Evolutionary conservation across 2,797 vertebrate genomes (phyloP), one percentile per base, ranked within the genome.

Genomic region (Apogon hyalosoma): DNA sequence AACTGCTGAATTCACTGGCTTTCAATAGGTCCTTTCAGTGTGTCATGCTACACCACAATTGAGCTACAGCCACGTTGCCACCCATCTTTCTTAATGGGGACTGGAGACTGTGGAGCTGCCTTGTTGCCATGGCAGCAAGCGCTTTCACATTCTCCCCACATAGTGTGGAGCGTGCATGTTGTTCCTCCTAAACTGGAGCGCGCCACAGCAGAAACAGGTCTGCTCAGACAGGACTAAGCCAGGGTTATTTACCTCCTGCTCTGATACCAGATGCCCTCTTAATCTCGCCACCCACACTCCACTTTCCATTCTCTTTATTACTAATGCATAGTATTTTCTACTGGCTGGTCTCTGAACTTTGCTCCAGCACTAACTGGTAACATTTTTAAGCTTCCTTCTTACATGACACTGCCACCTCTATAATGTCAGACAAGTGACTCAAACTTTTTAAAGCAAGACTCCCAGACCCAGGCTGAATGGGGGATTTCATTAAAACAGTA

Each of bases 61-160:
- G 85, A 88, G 80, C 84, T 65, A 64, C 76, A 81, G 82, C 78
- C 86, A 85, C 85, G 82, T 87, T 88, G 71, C 87, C 86, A 85
- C 85, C 88, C 87, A 88, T 90, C 87, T 90, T 90, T 91, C 88
- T 89, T 92, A 92, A 91, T 90, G 85, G 89, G 90, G 86, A 84
- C 83, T 83, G 80, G 83, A 90, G 89, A 86, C 88, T 80, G 88
- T 90, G 89, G 90, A 92, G 88, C 90, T 88, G 89, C 88, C 92
- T 81, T 93, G 93, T 95, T 93, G 91, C 93, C 92, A 93, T 92
- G 91, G 92, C 92, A 94, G 93, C 93, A 80, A 77, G 87, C 54
- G 75, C 82, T 91, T 93, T 92, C 84, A 77, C 90, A 92, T 94
- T 94, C 92, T 92, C 91, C 79, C 89, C 91, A 92, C 92, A 92